These are phyloP conservation scores for Mythimna ferrago DNA, from an alignment of 2,888 invertebrate species.

Conservation along the genomic window DNA sequence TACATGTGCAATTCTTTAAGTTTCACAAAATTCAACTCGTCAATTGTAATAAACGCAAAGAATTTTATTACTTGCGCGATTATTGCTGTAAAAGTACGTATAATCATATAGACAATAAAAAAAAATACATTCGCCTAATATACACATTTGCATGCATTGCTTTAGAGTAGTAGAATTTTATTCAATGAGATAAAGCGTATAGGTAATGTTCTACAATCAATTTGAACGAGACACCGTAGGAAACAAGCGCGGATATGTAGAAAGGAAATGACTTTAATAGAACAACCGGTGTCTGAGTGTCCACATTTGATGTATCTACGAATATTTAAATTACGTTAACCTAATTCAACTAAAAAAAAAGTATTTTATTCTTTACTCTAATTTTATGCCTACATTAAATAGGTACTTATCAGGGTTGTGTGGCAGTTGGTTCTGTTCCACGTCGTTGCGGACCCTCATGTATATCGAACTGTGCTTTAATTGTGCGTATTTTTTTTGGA, in stretches of 20 bases:
- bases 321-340: constrained; percentile 1
- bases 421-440: constrained; percentile 80
- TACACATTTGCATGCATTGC: background rate
- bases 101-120: background rate
- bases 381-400: constrained; percentile 1
- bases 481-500: constrained; percentile 17
- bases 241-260: constrained; percentile 36
- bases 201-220: background rate
- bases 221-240: constrained; percentile 13
- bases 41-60: background rate
- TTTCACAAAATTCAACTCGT: background rate
- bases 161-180: background rate
- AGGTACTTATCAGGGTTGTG: constrained; percentile 42
- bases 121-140: background rate
- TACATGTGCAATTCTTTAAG: background rate
- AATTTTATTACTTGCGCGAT: background rate
- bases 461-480: constrained; percentile 31
- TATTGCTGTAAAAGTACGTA: background rate
- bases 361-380: background rate
- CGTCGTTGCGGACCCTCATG: constrained; percentile 85
- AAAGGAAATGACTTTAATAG: constrained; percentile 44
- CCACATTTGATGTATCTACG: constrained; percentile 7
- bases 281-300: constrained; percentile 14
- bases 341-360: background rate
- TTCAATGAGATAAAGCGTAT: background rate